These are phyloP conservation scores for Panagrolaimus sp. DNA, from an alignment of 1,140 invertebrate genomes.

Conservation along the genomic window DNA sequence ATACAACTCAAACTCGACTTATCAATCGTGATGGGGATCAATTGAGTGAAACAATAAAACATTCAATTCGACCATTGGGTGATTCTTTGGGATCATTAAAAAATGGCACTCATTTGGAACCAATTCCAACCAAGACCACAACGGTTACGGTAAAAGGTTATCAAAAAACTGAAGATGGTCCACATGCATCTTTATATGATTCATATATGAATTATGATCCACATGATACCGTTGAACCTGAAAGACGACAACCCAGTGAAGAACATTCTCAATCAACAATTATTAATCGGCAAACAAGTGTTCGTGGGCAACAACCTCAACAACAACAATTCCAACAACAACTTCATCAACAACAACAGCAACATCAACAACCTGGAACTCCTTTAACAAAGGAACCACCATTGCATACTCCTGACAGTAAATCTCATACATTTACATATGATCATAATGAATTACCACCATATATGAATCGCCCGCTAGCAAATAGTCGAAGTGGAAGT, in stretches of 20 bases:
- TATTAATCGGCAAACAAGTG: neutral
- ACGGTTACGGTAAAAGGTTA: constrained; percentile 10
- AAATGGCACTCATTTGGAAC: neutral
- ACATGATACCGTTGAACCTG: neutral
- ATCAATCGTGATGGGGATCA: neutral
- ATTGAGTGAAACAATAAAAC: neutral
- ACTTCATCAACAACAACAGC: too few species aligned
- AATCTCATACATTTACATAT: neutral
- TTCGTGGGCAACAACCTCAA: neutral
- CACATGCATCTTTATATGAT: neutral
- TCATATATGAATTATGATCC: neutral
- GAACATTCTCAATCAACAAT: constrained; percentile 8
- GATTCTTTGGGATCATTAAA: neutral
- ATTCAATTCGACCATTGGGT: constrained; percentile 7
- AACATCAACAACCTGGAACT: neutral
- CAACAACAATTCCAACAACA: too few species aligned
- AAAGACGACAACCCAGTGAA: constrained; percentile 13
- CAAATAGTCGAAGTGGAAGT: constrained; percentile 11
- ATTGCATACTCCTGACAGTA: neutral
- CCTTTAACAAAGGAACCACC: neutral
- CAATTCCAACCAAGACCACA: neutral
- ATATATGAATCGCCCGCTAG: neutral
- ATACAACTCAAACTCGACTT: neutral
- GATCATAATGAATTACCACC: constrained; percentile 1
- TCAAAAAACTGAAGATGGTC: neutral